Conservation (phyloP, 2,888 invertebrate species). For the Nymphalis polychloros region DNA sequence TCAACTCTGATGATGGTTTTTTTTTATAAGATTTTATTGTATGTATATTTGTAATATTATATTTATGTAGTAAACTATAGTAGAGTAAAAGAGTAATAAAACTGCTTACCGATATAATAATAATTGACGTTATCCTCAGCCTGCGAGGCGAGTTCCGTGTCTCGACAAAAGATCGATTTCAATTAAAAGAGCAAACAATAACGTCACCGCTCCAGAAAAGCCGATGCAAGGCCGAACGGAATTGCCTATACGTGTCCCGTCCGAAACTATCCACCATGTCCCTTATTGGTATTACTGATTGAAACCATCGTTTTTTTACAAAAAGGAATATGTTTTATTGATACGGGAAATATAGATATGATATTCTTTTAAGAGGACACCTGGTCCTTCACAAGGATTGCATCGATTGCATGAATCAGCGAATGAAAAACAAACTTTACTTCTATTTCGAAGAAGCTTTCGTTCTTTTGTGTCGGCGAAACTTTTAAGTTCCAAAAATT, state of each 20-base stretch:
- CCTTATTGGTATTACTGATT: conserved; percentile 18
- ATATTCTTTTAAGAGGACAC: not conserved
- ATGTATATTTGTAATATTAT: not conserved
- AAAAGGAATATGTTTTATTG: not conserved
- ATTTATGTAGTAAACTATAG: not conserved
- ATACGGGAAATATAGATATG: not conserved
- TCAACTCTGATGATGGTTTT: no score
- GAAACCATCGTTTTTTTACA: conserved; percentile 15
- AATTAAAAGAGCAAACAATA: conserved; percentile 72
- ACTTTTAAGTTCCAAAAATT: not conserved
- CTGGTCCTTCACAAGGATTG: not conserved
- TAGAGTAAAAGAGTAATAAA: not conserved
- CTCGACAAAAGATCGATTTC: conserved; percentile 62
- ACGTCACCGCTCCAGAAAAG: conserved; percentile 53
- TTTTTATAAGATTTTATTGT: no score
- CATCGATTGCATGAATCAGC: not conserved
- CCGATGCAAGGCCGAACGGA: conserved; percentile 47
- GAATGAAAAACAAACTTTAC: not conserved
- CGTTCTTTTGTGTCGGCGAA: not conserved
- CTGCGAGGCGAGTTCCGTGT: conserved; percentile 49
- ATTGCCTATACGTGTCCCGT: conserved; percentile 45
- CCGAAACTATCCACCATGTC: conserved; percentile 26
- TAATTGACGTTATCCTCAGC: conserved; percentile 18
- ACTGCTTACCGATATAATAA: conserved; percentile 7
- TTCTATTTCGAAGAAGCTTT: not conserved